Percentiles rank a stretch among this genome's conserved stretches.
Evolutionary conservation across 2,888 invertebrate species (phyloP).

Genomic region (Amphiduros pacificus): DNA sequence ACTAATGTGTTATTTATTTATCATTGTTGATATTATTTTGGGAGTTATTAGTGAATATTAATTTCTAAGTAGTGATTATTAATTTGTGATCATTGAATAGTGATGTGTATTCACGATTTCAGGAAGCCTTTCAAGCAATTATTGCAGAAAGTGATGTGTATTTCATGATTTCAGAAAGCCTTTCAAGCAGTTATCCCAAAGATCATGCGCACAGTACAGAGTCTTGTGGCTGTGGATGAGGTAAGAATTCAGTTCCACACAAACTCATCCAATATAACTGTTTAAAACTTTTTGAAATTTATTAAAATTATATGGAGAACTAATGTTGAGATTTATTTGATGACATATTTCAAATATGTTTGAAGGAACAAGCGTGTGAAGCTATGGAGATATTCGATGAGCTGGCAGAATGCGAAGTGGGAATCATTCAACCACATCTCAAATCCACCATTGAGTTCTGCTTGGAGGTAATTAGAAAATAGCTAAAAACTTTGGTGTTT

Average conservation of each 20-base stretch:
- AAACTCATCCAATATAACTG: background rate
- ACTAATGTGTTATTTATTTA: too few species aligned
- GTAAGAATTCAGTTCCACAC: slow-evolving; percentile 32
- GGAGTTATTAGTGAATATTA: too few species aligned
- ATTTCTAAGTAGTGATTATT: slow-evolving; percentile 4
- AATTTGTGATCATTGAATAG: background rate
- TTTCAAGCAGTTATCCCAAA: slow-evolving; percentile 64
- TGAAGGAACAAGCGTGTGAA: slow-evolving; percentile 67
- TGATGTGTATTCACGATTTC: background rate
- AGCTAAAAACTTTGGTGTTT: too few species aligned
- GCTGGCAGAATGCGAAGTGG: slow-evolving; percentile 67
- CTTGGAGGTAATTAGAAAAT: slow-evolving; percentile 63
- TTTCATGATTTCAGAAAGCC: slow-evolving; percentile 15
- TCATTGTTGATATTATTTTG: too few species aligned
- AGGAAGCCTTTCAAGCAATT: slow-evolving; percentile 42
- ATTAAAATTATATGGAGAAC: background rate
- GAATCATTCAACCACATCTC: slow-evolving; percentile 69
- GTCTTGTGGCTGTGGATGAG: slow-evolving; percentile 62
- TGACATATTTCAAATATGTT: slow-evolving; percentile 42
- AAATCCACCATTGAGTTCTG: slow-evolving; percentile 70
- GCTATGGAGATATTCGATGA: slow-evolving; percentile 71
- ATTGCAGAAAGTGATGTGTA: slow-evolving; percentile 70
- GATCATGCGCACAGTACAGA: slow-evolving; percentile 68
- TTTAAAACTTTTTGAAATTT: background rate
- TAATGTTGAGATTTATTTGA: slow-evolving; percentile 34